phyloP scores from a whole-genome alignment of 2,888 invertebrate species.

The Bellardia bayeri region DNA sequence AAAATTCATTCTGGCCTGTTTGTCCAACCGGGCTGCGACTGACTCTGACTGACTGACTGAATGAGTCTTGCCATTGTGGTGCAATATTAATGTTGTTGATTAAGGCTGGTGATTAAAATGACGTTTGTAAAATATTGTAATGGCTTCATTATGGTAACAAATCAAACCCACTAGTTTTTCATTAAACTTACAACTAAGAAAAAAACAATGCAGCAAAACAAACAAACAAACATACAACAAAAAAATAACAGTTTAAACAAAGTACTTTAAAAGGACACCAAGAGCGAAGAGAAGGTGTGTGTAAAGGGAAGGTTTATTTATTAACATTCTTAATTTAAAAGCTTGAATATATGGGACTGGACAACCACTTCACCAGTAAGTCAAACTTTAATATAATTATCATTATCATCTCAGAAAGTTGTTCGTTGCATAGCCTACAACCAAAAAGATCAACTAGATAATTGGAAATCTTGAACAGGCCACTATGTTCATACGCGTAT shows the following conservation, averaged over 20 bases:
- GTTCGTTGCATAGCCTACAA: no score
- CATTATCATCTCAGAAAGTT: no score
- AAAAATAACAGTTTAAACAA: no score
- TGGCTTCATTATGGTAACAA: constrained; percentile 73
- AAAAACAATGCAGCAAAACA: not conserved
- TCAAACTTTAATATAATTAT: no score
- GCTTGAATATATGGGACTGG: no score
- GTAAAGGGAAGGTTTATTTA: no score
- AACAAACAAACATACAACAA: not conserved
- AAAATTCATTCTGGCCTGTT: constrained; percentile 28
- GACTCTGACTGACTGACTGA: not conserved
- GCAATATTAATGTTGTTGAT: constrained; percentile 66
- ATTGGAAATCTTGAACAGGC: no score
- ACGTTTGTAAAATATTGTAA: constrained; percentile 73
- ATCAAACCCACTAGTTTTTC: constrained; percentile 68
- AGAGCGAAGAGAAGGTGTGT: not conserved
- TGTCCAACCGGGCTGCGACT: not conserved
- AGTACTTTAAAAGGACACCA: constrained; percentile 8
- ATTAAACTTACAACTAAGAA: constrained; percentile 44
- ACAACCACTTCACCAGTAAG: no score
- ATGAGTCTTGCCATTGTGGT: constrained; percentile 45
- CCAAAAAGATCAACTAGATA: no score
- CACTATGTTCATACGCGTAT: no score
- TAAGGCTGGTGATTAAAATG: constrained; percentile 72
- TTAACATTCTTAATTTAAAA: no score